phyloP scores from a whole-genome alignment of 2,113 vertebrate species.

The Tragulus kanchil region DNA sequence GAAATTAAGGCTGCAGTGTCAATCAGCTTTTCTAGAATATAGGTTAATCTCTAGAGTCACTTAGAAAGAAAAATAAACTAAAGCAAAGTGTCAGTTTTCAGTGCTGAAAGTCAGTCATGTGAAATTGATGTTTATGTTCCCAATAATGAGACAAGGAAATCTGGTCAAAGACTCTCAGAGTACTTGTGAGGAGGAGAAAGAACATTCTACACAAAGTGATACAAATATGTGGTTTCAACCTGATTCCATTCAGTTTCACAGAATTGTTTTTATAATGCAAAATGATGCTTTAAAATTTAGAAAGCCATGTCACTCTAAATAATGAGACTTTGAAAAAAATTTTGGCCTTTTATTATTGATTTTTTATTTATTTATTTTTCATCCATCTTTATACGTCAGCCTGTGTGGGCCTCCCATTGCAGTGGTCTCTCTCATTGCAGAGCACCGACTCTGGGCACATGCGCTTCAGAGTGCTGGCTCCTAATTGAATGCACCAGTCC shows the following conservation, averaged over 20 bases:
- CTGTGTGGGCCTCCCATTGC: too few species aligned
- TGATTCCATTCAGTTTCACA: neutral
- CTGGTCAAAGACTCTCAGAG: neutral
- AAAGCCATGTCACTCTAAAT: constrained; percentile 17
- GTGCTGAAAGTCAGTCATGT: neutral
- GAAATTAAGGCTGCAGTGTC: neutral
- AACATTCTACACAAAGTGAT: neutral
- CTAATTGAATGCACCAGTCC: too few species aligned
- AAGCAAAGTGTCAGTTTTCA: neutral
- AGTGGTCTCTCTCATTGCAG: too few species aligned
- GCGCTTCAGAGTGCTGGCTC: too few species aligned
- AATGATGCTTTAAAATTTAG: constrained; percentile 56
- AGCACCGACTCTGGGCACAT: too few species aligned
- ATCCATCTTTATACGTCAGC: too few species aligned
- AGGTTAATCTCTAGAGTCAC: neutral
- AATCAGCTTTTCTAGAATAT: constrained; percentile 26
- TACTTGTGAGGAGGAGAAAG: neutral
- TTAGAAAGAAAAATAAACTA: neutral
- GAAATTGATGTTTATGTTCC: neutral
- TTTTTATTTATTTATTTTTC: too few species aligned
- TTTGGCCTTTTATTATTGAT: too few species aligned
- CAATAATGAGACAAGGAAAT: neutral
- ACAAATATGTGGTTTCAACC: neutral
- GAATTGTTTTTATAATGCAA: constrained; percentile 34
- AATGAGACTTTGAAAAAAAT: neutral